Conservation (phyloP, 2,113 vertebrate species). For the Herpetotheres cachinnans region DNA sequence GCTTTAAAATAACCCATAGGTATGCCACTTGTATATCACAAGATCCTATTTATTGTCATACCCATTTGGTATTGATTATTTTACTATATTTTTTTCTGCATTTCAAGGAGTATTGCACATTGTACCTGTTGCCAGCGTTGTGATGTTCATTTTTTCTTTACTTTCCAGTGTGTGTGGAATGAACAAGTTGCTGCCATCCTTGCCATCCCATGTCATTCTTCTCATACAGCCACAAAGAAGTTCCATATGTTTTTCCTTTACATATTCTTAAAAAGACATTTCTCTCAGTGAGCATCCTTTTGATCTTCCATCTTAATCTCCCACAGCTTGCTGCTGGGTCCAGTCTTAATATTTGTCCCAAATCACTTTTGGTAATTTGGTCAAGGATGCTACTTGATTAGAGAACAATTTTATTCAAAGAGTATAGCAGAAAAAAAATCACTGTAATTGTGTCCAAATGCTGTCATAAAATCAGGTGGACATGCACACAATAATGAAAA, state of each 20-base stretch:
- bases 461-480: neutral
- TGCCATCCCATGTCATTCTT: neutral
- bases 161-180: neutral
- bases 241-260: neutral
- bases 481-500: neutral
- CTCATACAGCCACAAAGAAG: neutral
- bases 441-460: neutral
- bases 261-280: neutral
- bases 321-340: too few species aligned
- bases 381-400: neutral
- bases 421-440: neutral
- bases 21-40: neutral
- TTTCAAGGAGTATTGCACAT: neutral
- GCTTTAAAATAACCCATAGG: neutral
- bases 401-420: neutral
- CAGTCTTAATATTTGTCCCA: neutral
- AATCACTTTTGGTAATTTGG: neutral
- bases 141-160: neutral
- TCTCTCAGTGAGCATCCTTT: neutral
- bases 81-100: neutral
- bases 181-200: neutral
- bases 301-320: neutral
- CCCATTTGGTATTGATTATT: neutral
- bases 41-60: neutral
- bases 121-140: neutral